These are phyloP conservation scores for Hymenochirus boettgeri DNA, from an alignment of 2,113 vertebrate species.

Conservation along the genomic window DNA sequence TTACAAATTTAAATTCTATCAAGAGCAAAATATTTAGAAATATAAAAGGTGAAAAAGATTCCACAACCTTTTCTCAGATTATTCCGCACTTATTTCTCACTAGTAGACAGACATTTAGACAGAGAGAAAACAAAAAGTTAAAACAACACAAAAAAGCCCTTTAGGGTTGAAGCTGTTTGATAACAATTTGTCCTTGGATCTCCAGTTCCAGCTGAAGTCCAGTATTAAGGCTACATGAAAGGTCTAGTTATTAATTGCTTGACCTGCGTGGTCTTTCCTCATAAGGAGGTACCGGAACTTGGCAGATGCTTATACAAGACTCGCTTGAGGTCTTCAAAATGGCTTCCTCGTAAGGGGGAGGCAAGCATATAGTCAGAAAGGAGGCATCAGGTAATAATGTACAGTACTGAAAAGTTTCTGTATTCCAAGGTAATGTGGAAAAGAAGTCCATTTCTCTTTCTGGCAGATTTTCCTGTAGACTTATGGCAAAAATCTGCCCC, in stretches of 20 bases:
- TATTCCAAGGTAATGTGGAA: conserved; percentile 50
- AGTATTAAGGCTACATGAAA: conserved; percentile 15
- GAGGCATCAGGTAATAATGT: conserved; percentile 57
- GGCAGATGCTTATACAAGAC: conserved; percentile 54
- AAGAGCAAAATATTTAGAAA: too few species aligned
- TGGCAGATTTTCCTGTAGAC: conserved; percentile 59
- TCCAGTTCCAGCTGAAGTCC: conserved; percentile 35
- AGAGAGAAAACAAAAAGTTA: too few species aligned
- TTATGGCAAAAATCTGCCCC: conserved; percentile 71
- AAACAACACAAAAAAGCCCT: conserved; percentile 20
- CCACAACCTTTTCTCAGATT: too few species aligned
- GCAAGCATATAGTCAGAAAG: conserved; percentile 63
- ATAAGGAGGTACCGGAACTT: conserved; percentile 45
- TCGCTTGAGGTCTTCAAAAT: conserved; percentile 62
- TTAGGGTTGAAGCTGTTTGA: conserved; percentile 13
- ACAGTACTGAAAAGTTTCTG: conserved; percentile 55
- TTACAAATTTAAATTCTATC: too few species aligned
- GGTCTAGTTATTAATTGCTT: conserved; percentile 39
- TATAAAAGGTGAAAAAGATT: too few species aligned
- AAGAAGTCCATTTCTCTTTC: conserved; percentile 45
- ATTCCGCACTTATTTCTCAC: too few species aligned
- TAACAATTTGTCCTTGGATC: conserved; percentile 14
- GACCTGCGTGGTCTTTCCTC: conserved; percentile 44
- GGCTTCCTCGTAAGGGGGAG: conserved; percentile 78
- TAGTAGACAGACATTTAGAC: too few species aligned